Evolutionary conservation across 35 echinoderm and acorn worm species (phyloP).

Genomic region (Eucidaris tribuloides): DNA sequence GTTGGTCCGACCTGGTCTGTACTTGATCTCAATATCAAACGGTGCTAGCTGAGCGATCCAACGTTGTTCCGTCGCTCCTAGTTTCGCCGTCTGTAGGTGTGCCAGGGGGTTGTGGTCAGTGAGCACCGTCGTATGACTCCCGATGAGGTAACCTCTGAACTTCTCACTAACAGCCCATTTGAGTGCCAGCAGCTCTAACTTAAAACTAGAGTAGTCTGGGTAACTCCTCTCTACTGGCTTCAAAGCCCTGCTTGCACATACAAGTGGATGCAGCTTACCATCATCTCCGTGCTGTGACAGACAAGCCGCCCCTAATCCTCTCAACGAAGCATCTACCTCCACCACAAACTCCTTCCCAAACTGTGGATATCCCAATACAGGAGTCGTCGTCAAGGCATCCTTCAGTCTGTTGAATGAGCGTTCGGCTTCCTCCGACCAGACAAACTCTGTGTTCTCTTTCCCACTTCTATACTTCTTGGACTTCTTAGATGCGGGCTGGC

Average conservation of each 20-base stretch:
- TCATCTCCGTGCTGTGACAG: neutral
- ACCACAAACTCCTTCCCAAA: neutral
- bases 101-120: conserved; percentile 49
- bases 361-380: neutral
- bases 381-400: neutral
- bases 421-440: neutral
- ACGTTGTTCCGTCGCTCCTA: conserved; percentile 45
- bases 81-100: conserved; percentile 44
- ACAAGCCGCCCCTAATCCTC: neutral
- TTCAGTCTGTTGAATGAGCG: neutral
- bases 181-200: conserved; percentile 33
- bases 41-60: conserved; percentile 50
- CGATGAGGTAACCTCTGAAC: conserved; percentile 41
- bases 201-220: conserved; percentile 12
- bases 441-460: neutral
- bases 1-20: conserved; percentile 25
- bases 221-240: neutral
- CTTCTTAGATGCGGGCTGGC: neutral
- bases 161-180: conserved; percentile 52
- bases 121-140: neutral
- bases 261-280: neutral
- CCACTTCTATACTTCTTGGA: too few relatives aligned
- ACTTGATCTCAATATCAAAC: conserved; percentile 21
- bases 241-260: neutral
- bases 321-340: neutral